phyloP scores from a whole-genome alignment of 2,888 invertebrate genomes.

The Hoplodrina blanda region DNA sequence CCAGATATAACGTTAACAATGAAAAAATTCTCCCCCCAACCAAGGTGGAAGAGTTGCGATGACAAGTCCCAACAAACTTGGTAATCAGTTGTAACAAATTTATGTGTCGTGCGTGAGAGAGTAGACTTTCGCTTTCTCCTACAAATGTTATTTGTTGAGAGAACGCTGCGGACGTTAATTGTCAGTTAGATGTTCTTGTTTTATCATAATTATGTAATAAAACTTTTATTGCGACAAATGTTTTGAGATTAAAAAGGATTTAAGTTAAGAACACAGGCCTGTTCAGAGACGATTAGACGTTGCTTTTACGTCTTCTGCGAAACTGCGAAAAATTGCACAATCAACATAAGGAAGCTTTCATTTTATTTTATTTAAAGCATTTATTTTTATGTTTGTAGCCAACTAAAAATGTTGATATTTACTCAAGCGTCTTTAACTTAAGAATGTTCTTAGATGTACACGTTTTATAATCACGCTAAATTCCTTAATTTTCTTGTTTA shows the following conservation, averaged over 20 bases:
- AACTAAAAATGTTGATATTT: not conserved
- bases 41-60: conserved; percentile 88
- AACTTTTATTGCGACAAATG: conserved; percentile 57
- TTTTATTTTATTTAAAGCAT: too few relatives aligned
- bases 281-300: conserved; percentile 47
- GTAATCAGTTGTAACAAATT: conserved; percentile 90
- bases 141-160: conserved; percentile 64
- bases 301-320: conserved; percentile 26
- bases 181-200: conserved; percentile 64
- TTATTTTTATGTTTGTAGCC: not conserved
- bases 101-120: conserved; percentile 85
- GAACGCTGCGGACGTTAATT: conserved; percentile 64
- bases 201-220: conserved; percentile 64
- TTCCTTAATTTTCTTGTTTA: conserved; percentile 32
- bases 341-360: not conserved
- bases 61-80: conserved; percentile 87
- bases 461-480: not conserved
- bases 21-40: conserved; percentile 80
- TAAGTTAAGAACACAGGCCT: conserved; percentile 48
- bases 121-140: conserved; percentile 65
- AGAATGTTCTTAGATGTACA: not conserved
- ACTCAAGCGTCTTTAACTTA: too few relatives aligned
- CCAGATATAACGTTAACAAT: conserved; percentile 87
- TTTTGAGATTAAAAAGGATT: conserved; percentile 61
- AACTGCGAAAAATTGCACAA: conserved; percentile 18